Evolutionary conservation across 2,888 invertebrate species (phyloP).

Genomic region (Mycalesis mineus): DNA sequence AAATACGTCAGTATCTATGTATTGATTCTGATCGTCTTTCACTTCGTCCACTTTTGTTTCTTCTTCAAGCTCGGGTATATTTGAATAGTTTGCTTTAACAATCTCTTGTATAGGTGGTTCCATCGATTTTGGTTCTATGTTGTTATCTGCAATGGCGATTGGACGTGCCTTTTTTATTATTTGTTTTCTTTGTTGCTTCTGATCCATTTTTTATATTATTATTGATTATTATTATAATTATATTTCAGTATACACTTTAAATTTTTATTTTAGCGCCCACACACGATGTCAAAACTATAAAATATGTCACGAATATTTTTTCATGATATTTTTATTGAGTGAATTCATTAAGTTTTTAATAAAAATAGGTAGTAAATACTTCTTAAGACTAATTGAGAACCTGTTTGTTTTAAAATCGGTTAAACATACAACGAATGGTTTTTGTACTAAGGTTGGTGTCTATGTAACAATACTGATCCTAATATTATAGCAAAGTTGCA

Average conservation of each 20-base stretch:
- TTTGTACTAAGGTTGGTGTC: too few relatives aligned
- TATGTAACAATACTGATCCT: too few relatives aligned
- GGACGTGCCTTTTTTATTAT: neutral
- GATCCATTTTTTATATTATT: neutral
- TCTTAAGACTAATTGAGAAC: too few relatives aligned
- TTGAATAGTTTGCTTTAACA: neutral
- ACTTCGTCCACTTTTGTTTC: neutral
- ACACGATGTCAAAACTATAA: too few relatives aligned
- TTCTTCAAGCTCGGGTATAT: neutral
- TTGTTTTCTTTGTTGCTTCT: neutral
- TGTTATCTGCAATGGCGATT: neutral
- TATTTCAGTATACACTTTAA: neutral
- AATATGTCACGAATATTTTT: too few relatives aligned
- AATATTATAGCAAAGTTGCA: too few relatives aligned
- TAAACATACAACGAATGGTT: too few relatives aligned
- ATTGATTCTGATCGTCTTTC: conserved; percentile 32
- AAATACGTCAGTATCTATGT: conserved; percentile 38
- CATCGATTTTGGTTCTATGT: neutral
- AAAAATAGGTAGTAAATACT: too few relatives aligned
- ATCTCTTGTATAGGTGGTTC: neutral
- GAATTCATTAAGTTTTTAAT: too few relatives aligned
- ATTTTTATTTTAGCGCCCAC: too few relatives aligned
- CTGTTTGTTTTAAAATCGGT: too few relatives aligned
- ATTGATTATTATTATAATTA: neutral
- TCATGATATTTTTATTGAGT: too few relatives aligned